Base-by-base conservation (phyloP, 2,888 invertebrate species). In the Malthinus flaveolus region DNA sequence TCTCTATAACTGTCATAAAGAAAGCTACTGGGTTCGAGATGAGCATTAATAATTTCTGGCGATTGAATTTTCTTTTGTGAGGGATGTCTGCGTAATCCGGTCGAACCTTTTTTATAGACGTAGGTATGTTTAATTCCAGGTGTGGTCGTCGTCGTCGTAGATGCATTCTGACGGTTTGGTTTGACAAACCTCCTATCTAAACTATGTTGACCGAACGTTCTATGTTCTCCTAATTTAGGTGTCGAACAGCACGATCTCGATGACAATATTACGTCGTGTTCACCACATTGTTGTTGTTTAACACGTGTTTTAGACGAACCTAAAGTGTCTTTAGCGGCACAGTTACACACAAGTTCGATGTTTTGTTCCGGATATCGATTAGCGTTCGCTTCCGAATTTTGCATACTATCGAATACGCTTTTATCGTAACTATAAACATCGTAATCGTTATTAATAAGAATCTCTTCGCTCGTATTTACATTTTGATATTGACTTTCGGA, bases 71-170 rank as follows among this genome's bases (percentile, higher is more conserved):
- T 66, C 57, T 71, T 69, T 49, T 62, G 53, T 10, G 66, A 63
- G 12, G 61, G 34, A 49, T 58, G 51, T 42, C 46, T 61, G 2
- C 32, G 32, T 13, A 54, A 36, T 33, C 46, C 37, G 4, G 79
- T 79, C 63, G 80, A 79, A 65, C 80, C 80, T 65, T 82, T 82
- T 65, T 82, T 82, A 70, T 81, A 52, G 32, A 49, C 44, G 42
- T 51, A 49, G 23, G 55, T 36, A 42, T 61, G 60, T 39, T 52
- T 60, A n/a, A 32, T 46, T 12, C 15, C 49, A 47, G 46, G 37
- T 46, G 23, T n/a, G n/a, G n/a, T n/a, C n/a, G n/a, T n/a, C n/a
- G n/a, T n/a, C n/a, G n/a, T 11, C 15, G 23, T 23, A 23, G 39
- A 9, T 39, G 54, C 45, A 32, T n/a, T n/a, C n/a, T 63, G 62